These are phyloP conservation scores for Echinometra lucunter DNA, from an alignment of 53 echinoderm and acorn worm genomes.

Conservation along the genomic window DNA sequence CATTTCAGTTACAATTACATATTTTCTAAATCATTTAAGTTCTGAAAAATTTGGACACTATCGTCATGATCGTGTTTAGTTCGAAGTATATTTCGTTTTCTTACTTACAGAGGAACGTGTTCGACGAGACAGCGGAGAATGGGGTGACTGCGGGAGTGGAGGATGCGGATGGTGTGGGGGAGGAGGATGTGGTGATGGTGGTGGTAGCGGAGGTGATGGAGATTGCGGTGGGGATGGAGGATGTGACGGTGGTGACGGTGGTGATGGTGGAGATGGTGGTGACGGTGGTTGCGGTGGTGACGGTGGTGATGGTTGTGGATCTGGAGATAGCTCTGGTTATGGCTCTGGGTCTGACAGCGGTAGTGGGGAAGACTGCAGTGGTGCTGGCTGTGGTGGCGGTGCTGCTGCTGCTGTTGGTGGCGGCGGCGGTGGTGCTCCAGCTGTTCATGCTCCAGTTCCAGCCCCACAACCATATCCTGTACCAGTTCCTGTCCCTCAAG, in stretches of 20 bases:
- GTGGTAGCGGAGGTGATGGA: background rate
- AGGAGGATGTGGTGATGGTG: background rate
- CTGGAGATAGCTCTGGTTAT: background rate
- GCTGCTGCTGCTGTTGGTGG: background rate
- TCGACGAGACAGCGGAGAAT: background rate
- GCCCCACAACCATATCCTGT: background rate
- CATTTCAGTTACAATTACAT: too few species aligned
- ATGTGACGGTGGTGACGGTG: background rate
- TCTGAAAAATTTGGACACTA: too few species aligned
- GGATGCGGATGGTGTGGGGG: conserved; percentile 16
- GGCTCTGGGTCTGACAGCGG: background rate
- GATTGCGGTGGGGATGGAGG: background rate
- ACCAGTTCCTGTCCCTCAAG: background rate
- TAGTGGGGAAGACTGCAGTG: background rate
- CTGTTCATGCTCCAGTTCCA: background rate
- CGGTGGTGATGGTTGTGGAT: background rate
- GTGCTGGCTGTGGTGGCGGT: background rate
- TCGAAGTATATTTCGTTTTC: background rate
- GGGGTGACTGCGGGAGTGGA: background rate
- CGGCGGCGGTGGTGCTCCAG: background rate
- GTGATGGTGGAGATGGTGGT: background rate
- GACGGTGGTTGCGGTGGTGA: background rate
- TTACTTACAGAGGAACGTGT: background rate
- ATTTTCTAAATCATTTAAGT: too few species aligned
- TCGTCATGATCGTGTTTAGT: too few species aligned